These are phyloP conservation scores for Tragelaphus strepsiceros DNA, from an alignment of 2,113 vertebrate species.

Conservation along the genomic window DNA sequence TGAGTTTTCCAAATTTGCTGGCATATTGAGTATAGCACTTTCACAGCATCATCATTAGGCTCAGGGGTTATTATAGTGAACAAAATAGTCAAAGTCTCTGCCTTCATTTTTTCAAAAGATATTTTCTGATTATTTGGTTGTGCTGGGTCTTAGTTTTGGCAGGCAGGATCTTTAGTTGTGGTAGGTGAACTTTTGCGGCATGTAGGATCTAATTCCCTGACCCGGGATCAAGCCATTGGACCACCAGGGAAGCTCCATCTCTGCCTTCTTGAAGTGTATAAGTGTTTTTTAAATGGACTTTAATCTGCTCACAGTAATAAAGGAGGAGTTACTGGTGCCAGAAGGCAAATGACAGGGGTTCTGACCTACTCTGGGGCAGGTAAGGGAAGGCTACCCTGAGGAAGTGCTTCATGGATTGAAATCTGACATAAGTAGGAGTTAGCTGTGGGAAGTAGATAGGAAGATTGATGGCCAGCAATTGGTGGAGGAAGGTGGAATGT, in stretches of 20 bases:
- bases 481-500: background rate
- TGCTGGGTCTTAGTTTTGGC: background rate
- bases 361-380: background rate
- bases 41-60: too few species aligned
- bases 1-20: too few species aligned
- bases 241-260: background rate
- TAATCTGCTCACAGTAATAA: background rate
- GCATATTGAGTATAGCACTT: too few species aligned
- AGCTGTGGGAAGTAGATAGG: background rate
- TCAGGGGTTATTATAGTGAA: background rate
- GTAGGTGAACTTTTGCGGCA: background rate
- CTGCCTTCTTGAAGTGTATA: conserved; percentile 26
- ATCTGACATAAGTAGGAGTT: background rate
- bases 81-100: background rate
- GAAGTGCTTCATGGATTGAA: conserved; percentile 4
- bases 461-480: background rate
- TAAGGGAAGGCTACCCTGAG: background rate
- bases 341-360: background rate
- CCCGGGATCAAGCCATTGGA: background rate
- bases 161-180: background rate
- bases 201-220: background rate
- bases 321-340: background rate
- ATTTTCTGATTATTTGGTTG: background rate
- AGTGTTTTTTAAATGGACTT: background rate
- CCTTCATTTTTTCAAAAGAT: background rate